Evolutionary conservation across 1,140 invertebrate species (phyloP).

Genomic region (Drosophila rhopaloa): DNA sequence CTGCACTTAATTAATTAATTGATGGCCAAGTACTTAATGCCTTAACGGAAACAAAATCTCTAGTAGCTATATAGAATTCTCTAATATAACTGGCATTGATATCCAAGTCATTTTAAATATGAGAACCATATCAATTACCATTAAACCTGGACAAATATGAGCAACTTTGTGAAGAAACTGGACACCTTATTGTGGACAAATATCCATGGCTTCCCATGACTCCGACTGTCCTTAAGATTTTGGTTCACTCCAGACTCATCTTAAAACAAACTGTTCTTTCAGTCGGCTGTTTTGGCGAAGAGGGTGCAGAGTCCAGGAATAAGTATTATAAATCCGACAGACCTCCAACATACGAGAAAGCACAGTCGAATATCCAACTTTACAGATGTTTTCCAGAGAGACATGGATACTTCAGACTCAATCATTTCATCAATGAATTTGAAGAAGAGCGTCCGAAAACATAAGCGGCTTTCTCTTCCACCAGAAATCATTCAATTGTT

Average conservation of each 20-base stretch:
- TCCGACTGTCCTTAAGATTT: conserved; percentile 26
- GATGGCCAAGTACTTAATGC: no score
- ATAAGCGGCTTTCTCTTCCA: no score
- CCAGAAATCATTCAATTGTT: no score
- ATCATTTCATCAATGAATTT: no score
- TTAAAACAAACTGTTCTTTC: conserved; percentile 26
- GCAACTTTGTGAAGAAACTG: background rate
- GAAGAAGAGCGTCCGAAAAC: no score
- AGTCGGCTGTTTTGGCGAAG: background rate
- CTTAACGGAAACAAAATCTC: no score
- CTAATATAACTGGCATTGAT: background rate
- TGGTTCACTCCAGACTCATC: conserved; percentile 16
- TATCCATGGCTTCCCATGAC: conserved; percentile 38
- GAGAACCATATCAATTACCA: conserved; percentile 13
- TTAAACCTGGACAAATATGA: conserved; percentile 12
- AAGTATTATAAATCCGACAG: background rate
- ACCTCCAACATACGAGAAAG: no score
- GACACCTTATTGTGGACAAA: background rate
- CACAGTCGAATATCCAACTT: no score
- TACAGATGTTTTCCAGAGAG: no score
- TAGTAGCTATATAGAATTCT: no score
- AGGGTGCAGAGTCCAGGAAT: background rate
- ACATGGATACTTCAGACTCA: no score
- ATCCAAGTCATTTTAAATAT: conserved; percentile 12
- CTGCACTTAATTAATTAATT: no score